A percentile compares a stretch with the other conserved stretches of the same genome.
Conservation (phyloP, 92 coral and sea anemone species). For the Umimayanthus kanabou region DNA sequence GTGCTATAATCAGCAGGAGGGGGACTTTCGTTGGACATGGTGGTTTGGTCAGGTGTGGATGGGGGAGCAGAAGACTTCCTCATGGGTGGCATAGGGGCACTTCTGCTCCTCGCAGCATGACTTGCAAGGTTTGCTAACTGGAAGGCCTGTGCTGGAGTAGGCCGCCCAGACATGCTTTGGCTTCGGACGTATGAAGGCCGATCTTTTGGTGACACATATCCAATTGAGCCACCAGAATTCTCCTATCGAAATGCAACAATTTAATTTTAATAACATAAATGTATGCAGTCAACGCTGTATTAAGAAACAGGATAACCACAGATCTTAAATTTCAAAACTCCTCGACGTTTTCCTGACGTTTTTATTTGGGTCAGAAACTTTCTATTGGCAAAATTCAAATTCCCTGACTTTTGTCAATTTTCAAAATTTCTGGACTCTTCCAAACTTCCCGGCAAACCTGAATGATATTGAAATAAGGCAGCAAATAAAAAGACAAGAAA, state of each 20-base stretch:
- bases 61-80: constrained; percentile 88
- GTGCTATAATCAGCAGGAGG: constrained; percentile 2
- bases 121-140: constrained; percentile 84
- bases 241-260: constrained; percentile 41
- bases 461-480: neutral
- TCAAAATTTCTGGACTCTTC: neutral
- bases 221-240: constrained; percentile 62
- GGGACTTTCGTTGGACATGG: constrained; percentile 42
- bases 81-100: constrained; percentile 91
- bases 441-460: too few species aligned
- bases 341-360: too few species aligned
- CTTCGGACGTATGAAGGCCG: constrained; percentile 64
- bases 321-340: too few species aligned
- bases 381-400: too few species aligned
- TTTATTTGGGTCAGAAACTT: too few species aligned
- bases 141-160: constrained; percentile 83
- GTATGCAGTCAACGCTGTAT: neutral
- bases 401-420: too few species aligned
- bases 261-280: neutral
- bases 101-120: constrained; percentile 90
- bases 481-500: neutral
- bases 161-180: constrained; percentile 88
- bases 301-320: too few species aligned
- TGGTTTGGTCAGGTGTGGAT: constrained; percentile 58
- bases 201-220: constrained; percentile 63